Conservation (phyloP, 2,888 invertebrate genomes). For the Elegia similella region DNA sequence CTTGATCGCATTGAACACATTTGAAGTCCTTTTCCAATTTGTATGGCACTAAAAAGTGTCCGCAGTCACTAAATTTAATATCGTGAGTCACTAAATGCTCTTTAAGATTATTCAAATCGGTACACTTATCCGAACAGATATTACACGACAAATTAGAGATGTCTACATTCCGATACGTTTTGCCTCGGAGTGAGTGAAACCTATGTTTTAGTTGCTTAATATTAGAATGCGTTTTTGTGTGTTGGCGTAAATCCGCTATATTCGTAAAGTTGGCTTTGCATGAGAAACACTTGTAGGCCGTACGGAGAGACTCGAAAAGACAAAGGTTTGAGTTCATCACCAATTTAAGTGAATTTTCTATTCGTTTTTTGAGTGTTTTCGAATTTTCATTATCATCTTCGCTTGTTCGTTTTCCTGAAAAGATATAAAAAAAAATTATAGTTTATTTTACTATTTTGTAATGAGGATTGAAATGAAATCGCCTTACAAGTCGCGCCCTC, state of each 20-base stretch:
- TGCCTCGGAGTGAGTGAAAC: conserved; percentile 36
- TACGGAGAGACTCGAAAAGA: conserved; percentile 46
- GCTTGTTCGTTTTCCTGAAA: conserved; percentile 14
- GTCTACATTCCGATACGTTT: conserved; percentile 44
- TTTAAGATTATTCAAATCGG: conserved; percentile 34
- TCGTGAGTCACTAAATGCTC: conserved; percentile 43
- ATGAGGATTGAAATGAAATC: no score
- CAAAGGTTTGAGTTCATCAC: conserved; percentile 54
- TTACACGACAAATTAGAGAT: conserved; percentile 49
- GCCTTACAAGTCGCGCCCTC: no score
- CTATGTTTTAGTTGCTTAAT: conserved; percentile 30
- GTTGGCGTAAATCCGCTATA: conserved; percentile 40
- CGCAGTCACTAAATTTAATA: conserved; percentile 32
- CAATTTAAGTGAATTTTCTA: conserved; percentile 48
- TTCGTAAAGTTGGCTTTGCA: conserved; percentile 42
- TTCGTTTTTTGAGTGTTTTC: conserved; percentile 25
- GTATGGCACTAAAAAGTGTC: conserved; percentile 48
- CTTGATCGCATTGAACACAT: conserved; percentile 20
- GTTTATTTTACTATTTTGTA: no score
- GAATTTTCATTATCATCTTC: conserved; percentile 14
- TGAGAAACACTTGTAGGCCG: conserved; percentile 47
- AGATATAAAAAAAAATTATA: background rate
- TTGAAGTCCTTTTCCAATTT: conserved; percentile 22
- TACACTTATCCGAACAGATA: conserved; percentile 34
- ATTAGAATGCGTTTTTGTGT: conserved; percentile 37